Evolutionary conservation across 2,888 invertebrate species (phyloP).

Genomic region (Sinodicranocentrus sp.): DNA sequence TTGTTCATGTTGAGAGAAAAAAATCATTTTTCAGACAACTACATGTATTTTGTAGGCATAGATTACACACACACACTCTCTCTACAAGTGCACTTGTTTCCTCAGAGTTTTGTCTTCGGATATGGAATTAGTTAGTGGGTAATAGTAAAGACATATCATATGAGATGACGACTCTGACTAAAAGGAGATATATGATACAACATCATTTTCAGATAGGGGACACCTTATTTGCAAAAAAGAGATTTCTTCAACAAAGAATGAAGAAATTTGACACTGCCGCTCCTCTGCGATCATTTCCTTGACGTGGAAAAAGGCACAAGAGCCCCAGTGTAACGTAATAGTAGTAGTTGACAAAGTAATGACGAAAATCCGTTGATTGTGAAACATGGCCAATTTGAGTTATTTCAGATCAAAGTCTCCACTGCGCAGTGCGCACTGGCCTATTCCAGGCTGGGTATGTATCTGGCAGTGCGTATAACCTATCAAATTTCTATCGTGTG

Average conservation of each 20-base stretch:
- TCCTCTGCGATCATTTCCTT: constrained; percentile 17
- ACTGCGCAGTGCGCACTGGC: no score
- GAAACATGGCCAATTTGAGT: no score
- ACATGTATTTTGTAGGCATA: constrained; percentile 1
- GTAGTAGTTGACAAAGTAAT: no score
- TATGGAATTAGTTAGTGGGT: not conserved
- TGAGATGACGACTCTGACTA: not conserved
- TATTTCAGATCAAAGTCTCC: no score
- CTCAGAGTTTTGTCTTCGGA: not conserved
- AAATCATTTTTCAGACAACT: not conserved
- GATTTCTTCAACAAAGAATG: not conserved
- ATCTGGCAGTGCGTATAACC: no score
- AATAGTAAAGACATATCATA: not conserved
- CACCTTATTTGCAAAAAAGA: constrained; percentile 24
- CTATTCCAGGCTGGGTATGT: no score
- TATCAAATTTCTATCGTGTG: no score
- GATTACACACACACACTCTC: not conserved
- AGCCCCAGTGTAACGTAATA: no score
- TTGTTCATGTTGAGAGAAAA: constrained; percentile 9
- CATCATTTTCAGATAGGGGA: not conserved
- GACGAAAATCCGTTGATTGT: no score
- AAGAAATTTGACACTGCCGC: constrained; percentile 6
- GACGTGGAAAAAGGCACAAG: no score
- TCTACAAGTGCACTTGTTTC: not conserved
- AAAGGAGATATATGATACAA: constrained; percentile 9